A percentile compares a stretch with the other conserved stretches of the same genome.
These are phyloP conservation scores for Acyrthosiphon pisum DNA, from an alignment of 1,140 invertebrate genomes.

Conservation along the genomic window DNA sequence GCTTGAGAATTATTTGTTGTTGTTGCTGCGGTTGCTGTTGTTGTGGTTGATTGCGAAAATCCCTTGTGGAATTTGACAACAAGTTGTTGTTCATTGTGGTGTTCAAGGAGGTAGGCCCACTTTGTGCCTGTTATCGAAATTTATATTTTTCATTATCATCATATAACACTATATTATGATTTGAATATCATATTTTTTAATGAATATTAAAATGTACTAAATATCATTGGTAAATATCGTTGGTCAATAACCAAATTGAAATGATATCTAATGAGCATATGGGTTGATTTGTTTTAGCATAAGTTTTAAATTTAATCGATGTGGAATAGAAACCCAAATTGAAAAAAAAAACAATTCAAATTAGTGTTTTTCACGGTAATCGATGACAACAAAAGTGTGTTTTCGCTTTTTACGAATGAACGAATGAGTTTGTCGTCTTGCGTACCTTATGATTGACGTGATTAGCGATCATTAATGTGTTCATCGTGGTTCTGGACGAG, in stretches of 20 bases:
- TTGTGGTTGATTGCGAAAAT: conserved; percentile 62
- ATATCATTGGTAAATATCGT: not conserved
- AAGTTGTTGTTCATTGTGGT: conserved; percentile 58
- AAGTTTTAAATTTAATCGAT: not conserved
- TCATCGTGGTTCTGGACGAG: not conserved
- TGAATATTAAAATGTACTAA: not conserved
- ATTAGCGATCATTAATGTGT: conserved; percentile 28
- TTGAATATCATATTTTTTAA: not conserved
- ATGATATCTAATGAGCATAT: not conserved
- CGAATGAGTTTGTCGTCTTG: not conserved
- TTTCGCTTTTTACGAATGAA: not conserved
- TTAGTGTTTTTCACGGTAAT: not conserved
- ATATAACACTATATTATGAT: not conserved
- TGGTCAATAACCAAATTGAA: not conserved
- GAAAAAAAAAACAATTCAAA: not conserved
- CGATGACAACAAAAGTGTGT: not conserved
- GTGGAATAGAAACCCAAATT: too few relatives aligned
- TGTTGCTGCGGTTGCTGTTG: conserved; percentile 63
- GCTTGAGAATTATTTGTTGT: conserved; percentile 42
- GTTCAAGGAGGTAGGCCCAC: conserved; percentile 64
- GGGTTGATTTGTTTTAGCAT: not conserved
- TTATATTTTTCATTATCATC: too few relatives aligned
- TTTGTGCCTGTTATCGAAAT: not conserved
- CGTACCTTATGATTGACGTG: conserved; percentile 2
- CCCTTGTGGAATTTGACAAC: conserved; percentile 21